A percentile compares a stretch with the other conserved stretches of the same genome.
Evolutionary conservation across 2,113 vertebrate species (phyloP).

Genomic region (Nerophis ophidion): DNA sequence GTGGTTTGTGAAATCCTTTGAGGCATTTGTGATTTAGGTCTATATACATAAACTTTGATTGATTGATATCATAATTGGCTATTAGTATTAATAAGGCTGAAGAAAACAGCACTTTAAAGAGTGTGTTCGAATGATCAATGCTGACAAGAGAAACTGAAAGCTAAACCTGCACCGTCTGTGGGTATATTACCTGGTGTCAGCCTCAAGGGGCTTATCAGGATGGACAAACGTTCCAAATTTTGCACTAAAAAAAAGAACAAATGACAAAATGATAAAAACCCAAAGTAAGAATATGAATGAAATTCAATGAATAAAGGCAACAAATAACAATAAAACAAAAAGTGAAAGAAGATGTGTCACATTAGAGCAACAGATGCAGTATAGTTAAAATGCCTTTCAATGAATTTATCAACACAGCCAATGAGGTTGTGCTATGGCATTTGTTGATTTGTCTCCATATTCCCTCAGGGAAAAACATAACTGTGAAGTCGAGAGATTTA

Average conservation of each 20-base stretch:
- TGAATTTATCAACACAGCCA: not conserved
- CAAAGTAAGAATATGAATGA: not conserved
- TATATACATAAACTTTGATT: too few relatives aligned
- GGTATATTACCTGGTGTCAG: constrained; percentile 49
- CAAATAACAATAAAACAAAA: constrained; percentile 12
- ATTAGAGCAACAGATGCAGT: too few relatives aligned
- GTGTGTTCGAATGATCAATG: not conserved
- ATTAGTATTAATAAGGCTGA: not conserved
- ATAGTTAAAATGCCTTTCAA: not conserved
- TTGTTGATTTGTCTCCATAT: too few relatives aligned
- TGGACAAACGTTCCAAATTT: constrained; percentile 58
- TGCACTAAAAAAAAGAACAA: constrained; percentile 51
- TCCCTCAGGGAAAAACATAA: too few relatives aligned
- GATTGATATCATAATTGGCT: too few relatives aligned
- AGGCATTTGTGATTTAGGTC: too few relatives aligned
- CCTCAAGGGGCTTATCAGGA: constrained; percentile 42
- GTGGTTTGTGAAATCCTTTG: too few relatives aligned
- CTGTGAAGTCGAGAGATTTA: too few relatives aligned
- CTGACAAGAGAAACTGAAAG: constrained; percentile 13
- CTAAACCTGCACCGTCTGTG: constrained; percentile 12
- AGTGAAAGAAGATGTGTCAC: not conserved
- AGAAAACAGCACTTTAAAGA: not conserved
- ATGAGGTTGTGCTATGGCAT: too few relatives aligned
- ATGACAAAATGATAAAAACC: constrained; percentile 34
- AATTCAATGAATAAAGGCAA: constrained; percentile 2